Base-by-base conservation (phyloP, 2,888 invertebrate genomes). In the Caenorhabditis sp. region DNA sequence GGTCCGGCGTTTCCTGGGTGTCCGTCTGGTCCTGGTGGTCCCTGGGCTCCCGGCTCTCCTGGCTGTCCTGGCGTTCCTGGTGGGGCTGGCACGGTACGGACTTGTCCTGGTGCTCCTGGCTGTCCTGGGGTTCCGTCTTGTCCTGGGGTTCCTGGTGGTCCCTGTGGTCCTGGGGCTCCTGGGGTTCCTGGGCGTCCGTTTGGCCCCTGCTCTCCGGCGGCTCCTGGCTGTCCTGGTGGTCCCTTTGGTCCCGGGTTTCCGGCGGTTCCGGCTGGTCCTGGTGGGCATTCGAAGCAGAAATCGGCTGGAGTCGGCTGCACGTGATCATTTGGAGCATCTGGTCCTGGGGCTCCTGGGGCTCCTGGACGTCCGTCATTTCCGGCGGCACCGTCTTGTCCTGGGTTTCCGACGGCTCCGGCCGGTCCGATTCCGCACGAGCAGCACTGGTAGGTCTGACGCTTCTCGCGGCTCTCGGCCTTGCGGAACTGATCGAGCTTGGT, bases 221-320 rank as follows among this genome's bases (percentile, higher is more conserved):
- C 70, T 75, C 81, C 81, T 43, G 79, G 66, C 11, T 72, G 59
- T 81, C 81, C 81, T 61, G 81, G 79, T 62, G 76, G 83, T 77
- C 87, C 87, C 65, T 81, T 84, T 50, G 79, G 76, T 74, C 85
- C 85, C 30, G 78, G 78, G 59, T 79, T 78, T 76, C 86, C 85
- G 45, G 82, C 70, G 13, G 73, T 78, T 70, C 85, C 87, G 56
- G 84, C 79, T 39, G 84, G 84, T 74, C 85, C 85, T 48, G 78
- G 50, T 43, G 80, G 78, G 76, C 85, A 80, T 35, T 80, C 81
- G 80, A 83, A 83, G 80, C 83, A 83, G 81, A 83, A 83, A 63
- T 83, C 83, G 32, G 81, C 83, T 15, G 79, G 55, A 8, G 76
- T 73, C 62, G 83, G 83, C 41, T 63, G 52, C 46, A 76, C 80